phyloP scores from a whole-genome alignment of 1,140 invertebrate species.

The Thaumatotibia leucotreta region DNA sequence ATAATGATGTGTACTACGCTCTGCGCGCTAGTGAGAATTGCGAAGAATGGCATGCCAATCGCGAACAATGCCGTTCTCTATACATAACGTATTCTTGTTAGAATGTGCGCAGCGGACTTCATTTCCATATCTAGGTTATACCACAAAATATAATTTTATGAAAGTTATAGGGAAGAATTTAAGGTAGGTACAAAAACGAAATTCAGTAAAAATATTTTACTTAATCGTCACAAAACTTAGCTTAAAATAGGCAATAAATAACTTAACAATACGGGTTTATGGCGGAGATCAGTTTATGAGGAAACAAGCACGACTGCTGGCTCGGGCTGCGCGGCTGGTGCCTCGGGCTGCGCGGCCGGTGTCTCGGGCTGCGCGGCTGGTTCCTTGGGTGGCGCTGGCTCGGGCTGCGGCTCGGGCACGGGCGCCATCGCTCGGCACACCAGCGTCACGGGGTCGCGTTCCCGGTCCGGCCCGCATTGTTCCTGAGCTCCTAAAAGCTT shows the following conservation, averaged over 20 bases:
- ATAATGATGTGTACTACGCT: background rate
- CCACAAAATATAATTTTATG: background rate
- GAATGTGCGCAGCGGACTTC: background rate
- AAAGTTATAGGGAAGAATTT: background rate
- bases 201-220: background rate
- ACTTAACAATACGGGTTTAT: slow-evolving; percentile 6
- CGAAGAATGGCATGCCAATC: background rate
- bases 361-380: background rate
- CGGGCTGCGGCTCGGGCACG: background rate
- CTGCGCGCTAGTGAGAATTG: background rate
- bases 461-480: slow-evolving; percentile 79
- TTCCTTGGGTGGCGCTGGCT: background rate
- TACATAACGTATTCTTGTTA: background rate
- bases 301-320: background rate
- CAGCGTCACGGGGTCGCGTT: slow-evolving; percentile 73
- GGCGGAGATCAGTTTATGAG: background rate
- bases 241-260: slow-evolving; percentile 2
- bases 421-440: slow-evolving; percentile 33
- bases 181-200: background rate
- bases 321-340: background rate
- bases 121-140: background rate
- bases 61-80: background rate
- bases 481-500: slow-evolving; percentile 78
- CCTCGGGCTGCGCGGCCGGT: background rate
- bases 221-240: background rate